Evolutionary conservation across 1,140 invertebrate species (phyloP), one percentile per base, ranked within the genome.

Genomic region (Danaus melanippus): DNA sequence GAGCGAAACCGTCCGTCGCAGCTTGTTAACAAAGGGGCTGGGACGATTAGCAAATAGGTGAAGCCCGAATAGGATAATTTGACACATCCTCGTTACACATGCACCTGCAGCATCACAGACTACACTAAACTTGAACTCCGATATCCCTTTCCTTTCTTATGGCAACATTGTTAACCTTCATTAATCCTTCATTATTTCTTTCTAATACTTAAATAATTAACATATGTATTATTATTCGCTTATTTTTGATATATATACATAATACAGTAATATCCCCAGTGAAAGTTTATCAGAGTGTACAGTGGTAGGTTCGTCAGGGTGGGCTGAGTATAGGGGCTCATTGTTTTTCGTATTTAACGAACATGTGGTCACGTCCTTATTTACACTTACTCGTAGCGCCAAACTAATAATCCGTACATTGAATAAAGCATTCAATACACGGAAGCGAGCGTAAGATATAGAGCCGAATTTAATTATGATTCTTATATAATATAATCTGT

Each of bases 41-140:
- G 54, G 64, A 67, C 66, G 64, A 79, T 73, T 70, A 76, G 61
- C 63, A 68, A 76, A 74, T 79, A 79, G 69, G 60, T 70, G 75
- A 71, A 75, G 63, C 67, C 61, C 62, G 67, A 83, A 83, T 83
- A 80, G 79, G 56, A 83, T 83, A 83, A 83, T 83, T 60, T 58
- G 74, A 17, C 58, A 69, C 77, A 79, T 83, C 79, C 79, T 83
- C 53, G 66, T 83, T 83, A 82, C 57, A 42, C 39, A 58, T 75
- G 75, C 75, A 80, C 61, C 73, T 75, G 73, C 66, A 71, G 62
- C 55, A 57, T 54, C 55, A 62, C 53, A n/a, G 43, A 56, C 62
- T 72, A 62, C 55, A 71, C 50, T 56, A 56, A 45, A 60, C 58
- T 60, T 55, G 58, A 55, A 60, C 58, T 60, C 54, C 42, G 17